A percentile compares a stretch with the other conserved stretches of the same genome.
Evolutionary conservation across 2,797 vertebrate species (phyloP).

Genomic region (Mus minutoides): DNA sequence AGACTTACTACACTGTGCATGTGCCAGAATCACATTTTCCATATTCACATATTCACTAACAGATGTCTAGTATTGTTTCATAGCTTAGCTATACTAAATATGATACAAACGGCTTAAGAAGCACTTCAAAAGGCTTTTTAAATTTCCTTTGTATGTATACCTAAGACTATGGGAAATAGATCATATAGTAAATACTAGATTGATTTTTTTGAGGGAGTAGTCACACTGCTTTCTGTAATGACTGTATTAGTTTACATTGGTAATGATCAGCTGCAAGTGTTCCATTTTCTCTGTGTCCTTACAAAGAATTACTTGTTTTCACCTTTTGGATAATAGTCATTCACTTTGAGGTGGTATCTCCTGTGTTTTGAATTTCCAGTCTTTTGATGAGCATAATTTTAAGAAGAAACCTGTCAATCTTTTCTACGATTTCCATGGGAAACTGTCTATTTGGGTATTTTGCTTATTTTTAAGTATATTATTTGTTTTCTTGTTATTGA

Average conservation of each 20-base stretch:
- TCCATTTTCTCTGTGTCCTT: background rate
- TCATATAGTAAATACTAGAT: background rate
- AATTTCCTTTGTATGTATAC: background rate
- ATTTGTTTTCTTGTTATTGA: constrained; percentile 3
- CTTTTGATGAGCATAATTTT: background rate
- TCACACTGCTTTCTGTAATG: background rate
- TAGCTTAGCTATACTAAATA: background rate
- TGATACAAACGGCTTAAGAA: background rate
- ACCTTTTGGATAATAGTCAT: background rate
- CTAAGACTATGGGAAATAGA: background rate
- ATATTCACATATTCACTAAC: background rate
- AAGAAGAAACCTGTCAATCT: background rate
- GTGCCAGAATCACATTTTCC: background rate
- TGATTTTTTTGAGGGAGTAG: background rate
- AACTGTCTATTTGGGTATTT: background rate
- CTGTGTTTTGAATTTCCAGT: background rate
- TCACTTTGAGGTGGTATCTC: background rate
- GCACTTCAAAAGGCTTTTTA: background rate
- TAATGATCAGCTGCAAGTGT: background rate
- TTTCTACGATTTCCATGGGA: background rate
- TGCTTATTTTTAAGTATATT: background rate
- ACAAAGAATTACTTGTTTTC: background rate
- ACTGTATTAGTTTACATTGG: background rate
- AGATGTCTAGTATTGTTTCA: background rate
- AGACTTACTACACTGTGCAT: no score